Base-by-base conservation (phyloP, 2,888 invertebrate genomes). In the Eilema griseolum region DNA sequence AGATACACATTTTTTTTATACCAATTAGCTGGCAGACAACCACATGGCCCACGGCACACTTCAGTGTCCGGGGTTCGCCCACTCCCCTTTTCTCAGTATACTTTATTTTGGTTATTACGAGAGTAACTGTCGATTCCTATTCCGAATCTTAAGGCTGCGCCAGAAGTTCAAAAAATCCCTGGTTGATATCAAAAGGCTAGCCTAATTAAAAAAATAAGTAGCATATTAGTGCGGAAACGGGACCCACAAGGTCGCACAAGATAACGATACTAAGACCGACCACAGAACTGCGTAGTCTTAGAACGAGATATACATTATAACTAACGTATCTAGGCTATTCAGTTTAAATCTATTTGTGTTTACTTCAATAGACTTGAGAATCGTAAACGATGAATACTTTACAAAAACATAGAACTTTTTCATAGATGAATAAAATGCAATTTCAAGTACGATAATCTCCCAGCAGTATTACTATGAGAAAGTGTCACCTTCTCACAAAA, bases 231-330 rank as follows among this genome's bases (percentile, higher is more conserved):
- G 10, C 31, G 60, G 3, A 52, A 52, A 26, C 16, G 23, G 14
- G 31, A 8, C 52, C 52, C 52, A 14, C 52, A 56, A 65, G 56
- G 65, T 56, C 57, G 11, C 23, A n/a, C 20, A 7, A 26, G 63
- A 64, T 64, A 64, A 64, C 46, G 46, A 52, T 64, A 64, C 7
- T 31, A 52, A 56, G 46, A n/a, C 20, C 24, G 14, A 66, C 33
- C 24, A 33, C 33, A 33, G 33, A 31, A 24, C 33, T 65, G 65
- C 11, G 65, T 66, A 33, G 23, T 56, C 56, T 52, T 46, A 28
- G 28, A 61, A 61, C n/a, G 3, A 61, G 52, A n/a, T 24, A 12
- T n/a, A 8, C 26, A 11, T n/a, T 52, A 52, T 52, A 52, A 46
- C 1, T n/a, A 28, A 41, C 5, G 46, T 31, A 20, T 14, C 10